Percentiles rank a stretch among this genome's conserved stretches.
Evolutionary conservation across 1,140 invertebrate genomes (phyloP).

Genomic region (Bicyclus anynana): DNA sequence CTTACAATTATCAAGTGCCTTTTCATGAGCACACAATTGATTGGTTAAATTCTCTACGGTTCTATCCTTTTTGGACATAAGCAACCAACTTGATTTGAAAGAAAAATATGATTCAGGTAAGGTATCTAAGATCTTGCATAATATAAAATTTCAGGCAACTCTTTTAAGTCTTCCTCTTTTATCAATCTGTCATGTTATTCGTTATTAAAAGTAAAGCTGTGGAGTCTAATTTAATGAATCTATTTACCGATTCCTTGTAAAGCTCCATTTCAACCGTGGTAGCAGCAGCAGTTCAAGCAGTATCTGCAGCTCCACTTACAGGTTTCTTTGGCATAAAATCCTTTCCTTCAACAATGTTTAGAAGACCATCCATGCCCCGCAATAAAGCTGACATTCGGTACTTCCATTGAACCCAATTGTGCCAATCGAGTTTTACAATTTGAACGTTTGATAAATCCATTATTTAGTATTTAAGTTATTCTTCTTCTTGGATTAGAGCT

Average conservation of each 20-base stretch:
- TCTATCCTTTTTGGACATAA: constrained; percentile 13
- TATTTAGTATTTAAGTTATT: neutral
- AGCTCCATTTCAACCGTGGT: neutral
- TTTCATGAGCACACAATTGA: constrained; percentile 5
- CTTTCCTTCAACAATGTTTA: neutral
- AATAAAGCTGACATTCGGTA: neutral
- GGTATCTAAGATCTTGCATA: constrained; percentile 14
- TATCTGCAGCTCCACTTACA: neutral
- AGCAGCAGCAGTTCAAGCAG: too few species aligned
- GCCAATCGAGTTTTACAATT: neutral
- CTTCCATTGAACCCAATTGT: neutral
- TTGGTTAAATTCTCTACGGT: constrained; percentile 12
- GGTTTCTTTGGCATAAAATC: neutral
- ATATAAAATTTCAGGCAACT: constrained; percentile 11
- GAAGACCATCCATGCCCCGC: too few species aligned
- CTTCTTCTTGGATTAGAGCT: neutral
- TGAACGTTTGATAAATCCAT: neutral
- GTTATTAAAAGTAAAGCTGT: too few species aligned
- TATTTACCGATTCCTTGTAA: neutral
- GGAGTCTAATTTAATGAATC: too few species aligned
- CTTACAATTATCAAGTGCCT: neutral
- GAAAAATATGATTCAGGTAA: constrained; percentile 10
- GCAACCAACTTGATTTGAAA: constrained; percentile 16
- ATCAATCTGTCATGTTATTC: neutral
- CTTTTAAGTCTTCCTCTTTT: neutral